These are phyloP conservation scores for Parnassius orleans DNA, from an alignment of 2,888 invertebrate species.

Conservation along the genomic window DNA sequence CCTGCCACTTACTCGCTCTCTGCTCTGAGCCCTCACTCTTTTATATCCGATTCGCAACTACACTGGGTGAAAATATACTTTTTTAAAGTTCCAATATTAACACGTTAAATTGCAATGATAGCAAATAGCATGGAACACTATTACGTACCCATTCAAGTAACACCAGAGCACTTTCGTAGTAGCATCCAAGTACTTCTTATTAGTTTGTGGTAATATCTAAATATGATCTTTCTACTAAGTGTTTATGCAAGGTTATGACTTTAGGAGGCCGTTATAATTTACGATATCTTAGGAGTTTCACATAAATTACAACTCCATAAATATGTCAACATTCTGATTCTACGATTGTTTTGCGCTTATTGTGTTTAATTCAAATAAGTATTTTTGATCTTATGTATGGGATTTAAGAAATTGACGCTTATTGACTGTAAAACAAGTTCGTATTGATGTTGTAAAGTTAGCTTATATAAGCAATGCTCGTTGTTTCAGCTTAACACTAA, in stretches of 20 bases:
- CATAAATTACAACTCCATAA: constrained; percentile 21
- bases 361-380: too few species aligned
- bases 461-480: constrained; percentile 61
- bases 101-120: constrained; percentile 19
- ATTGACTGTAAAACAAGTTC: constrained; percentile 18
- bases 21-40: constrained; percentile 70
- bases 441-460: constrained; percentile 29
- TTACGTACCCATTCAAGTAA: constrained; percentile 17
- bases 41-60: constrained; percentile 64
- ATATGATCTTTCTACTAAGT: constrained; percentile 14
- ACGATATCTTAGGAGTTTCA: constrained; percentile 20
- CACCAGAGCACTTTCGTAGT: constrained; percentile 7
- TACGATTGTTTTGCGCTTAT: constrained; percentile 16
- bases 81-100: constrained; percentile 35
- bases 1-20: constrained; percentile 70
- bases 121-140: constrained; percentile 4
- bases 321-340: constrained; percentile 24
- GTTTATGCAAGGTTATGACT: constrained; percentile 24
- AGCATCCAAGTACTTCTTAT: background rate
- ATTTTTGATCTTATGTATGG: too few species aligned
- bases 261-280: constrained; percentile 22
- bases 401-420: background rate
- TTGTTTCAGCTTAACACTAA: constrained; percentile 58
- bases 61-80: constrained; percentile 46
- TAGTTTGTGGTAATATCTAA: background rate